A percentile compares a stretch with the other conserved stretches of the same genome.
Evolutionary conservation across 1,140 invertebrate species (phyloP).

Genomic region (Brevipalpus yothersi): DNA sequence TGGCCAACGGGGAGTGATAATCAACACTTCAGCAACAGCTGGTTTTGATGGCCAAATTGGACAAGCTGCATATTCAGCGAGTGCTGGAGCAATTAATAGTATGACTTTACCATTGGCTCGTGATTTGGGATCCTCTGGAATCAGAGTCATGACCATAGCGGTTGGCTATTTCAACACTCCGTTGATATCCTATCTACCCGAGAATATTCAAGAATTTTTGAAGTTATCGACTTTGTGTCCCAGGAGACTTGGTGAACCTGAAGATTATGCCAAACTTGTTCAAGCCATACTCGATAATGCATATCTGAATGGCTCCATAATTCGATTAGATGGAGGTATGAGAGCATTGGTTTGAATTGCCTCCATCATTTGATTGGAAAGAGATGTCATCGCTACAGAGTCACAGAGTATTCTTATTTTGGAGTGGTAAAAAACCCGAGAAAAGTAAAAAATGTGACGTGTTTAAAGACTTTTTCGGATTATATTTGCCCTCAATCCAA

Average conservation of each 20-base stretch:
- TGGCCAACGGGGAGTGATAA: conserved; percentile 64
- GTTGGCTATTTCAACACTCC: conserved; percentile 29
- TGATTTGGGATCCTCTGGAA: conserved; percentile 24
- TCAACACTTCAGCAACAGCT: conserved; percentile 87
- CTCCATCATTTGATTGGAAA: no score
- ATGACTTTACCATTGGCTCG: conserved; percentile 29
- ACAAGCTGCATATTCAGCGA: conserved; percentile 38
- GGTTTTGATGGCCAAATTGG: conserved; percentile 91
- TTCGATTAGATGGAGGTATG: conserved; percentile 72
- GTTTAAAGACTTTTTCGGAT: no score
- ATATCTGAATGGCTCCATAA: conserved; percentile 75
- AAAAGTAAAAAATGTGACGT: no score
- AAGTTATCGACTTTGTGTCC: conserved; percentile 62
- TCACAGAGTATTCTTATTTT: no score
- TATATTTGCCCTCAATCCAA: no score
- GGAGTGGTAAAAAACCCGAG: no score
- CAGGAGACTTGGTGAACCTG: conserved; percentile 52
- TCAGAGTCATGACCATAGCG: conserved; percentile 28
- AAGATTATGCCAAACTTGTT: conserved; percentile 68
- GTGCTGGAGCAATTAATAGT: conserved; percentile 27
- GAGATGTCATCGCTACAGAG: no score
- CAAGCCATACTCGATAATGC: conserved; percentile 69
- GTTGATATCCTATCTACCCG: conserved; percentile 19
- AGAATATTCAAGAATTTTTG: conserved; percentile 26
- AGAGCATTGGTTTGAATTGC: conserved; percentile 14